Percentiles rank a stretch among this genome's conserved stretches.
These are phyloP conservation scores for Chaetophractus vellerosus DNA, from an alignment of 2,797 vertebrate genomes.

Conservation along the genomic window DNA sequence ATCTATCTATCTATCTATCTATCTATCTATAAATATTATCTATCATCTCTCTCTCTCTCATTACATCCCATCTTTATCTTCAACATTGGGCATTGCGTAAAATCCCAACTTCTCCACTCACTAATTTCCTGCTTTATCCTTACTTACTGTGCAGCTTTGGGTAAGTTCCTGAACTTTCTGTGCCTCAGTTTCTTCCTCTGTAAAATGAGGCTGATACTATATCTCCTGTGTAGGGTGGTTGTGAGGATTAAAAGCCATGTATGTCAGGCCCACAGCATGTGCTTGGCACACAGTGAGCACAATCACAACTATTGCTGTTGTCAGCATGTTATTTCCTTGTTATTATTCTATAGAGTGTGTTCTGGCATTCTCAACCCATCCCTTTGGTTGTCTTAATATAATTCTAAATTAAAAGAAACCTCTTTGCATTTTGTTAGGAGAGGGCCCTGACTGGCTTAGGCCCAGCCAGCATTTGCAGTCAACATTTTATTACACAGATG, in stretches of 20 bases:
- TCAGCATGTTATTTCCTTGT: not conserved
- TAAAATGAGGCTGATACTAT: not conserved
- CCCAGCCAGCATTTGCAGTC: not conserved
- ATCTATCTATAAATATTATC: not conserved
- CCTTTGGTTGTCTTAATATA: not conserved
- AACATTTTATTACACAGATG: not conserved
- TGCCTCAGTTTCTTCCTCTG: not conserved
- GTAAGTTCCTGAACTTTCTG: not conserved
- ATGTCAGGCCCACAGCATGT: rapidly evolving
- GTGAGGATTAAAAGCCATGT: not conserved
- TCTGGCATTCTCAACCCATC: not conserved
- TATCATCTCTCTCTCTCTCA: too few relatives aligned
- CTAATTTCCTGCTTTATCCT: not conserved
- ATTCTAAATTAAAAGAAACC: slow-evolving; percentile 1
- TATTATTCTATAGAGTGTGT: not conserved
- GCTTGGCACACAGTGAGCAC: too few relatives aligned
- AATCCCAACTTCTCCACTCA: not conserved
- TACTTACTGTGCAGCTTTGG: not conserved
- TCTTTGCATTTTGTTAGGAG: not conserved
- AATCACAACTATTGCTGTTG: too few relatives aligned
- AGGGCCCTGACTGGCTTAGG: not conserved
- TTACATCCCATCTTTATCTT: not conserved
- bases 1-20: not conserved
- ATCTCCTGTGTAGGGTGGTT: not conserved
- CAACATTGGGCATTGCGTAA: not conserved